Evolutionary conservation across 2,113 vertebrate species (phyloP).

Genomic region (Thryonomys swinderianus): DNA sequence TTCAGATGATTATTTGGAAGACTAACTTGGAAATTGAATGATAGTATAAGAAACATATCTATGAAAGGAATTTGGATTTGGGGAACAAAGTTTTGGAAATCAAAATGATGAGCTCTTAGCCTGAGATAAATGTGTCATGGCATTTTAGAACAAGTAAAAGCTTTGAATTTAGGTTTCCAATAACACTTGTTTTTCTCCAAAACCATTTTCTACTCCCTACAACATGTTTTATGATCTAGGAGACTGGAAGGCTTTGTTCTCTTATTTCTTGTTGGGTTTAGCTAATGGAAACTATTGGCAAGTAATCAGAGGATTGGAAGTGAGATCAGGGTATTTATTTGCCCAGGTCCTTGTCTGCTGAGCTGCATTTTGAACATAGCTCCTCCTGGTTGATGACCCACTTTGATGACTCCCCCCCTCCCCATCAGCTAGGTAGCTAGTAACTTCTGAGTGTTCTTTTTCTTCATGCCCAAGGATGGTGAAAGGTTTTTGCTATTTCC

Average conservation of each 20-base stretch:
- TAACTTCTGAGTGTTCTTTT: neutral
- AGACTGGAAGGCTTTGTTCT: neutral
- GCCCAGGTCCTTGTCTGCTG: neutral
- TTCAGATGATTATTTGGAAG: constrained; percentile 40
- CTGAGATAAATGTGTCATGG: neutral
- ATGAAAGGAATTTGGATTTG: constrained; percentile 49
- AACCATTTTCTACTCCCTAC: neutral
- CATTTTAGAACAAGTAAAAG: constrained; percentile 10
- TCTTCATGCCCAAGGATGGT: neutral
- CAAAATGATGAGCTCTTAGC: constrained; percentile 18
- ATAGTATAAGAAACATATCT: neutral
- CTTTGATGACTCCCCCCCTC: neutral
- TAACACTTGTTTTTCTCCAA: neutral
- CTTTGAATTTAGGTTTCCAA: neutral
- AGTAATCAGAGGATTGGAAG: neutral
- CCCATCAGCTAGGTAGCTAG: neutral
- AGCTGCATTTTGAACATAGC: neutral
- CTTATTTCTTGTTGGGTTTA: constrained; percentile 16
- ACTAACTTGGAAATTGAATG: neutral
- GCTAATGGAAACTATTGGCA: neutral
- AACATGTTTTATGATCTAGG: neutral
- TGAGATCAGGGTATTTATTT: neutral
- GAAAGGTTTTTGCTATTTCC: constrained; percentile 3
- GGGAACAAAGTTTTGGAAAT: neutral
- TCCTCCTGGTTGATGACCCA: neutral